Base-by-base conservation (phyloP, 2,113 vertebrate species). In the Leucosticte australis region DNA sequence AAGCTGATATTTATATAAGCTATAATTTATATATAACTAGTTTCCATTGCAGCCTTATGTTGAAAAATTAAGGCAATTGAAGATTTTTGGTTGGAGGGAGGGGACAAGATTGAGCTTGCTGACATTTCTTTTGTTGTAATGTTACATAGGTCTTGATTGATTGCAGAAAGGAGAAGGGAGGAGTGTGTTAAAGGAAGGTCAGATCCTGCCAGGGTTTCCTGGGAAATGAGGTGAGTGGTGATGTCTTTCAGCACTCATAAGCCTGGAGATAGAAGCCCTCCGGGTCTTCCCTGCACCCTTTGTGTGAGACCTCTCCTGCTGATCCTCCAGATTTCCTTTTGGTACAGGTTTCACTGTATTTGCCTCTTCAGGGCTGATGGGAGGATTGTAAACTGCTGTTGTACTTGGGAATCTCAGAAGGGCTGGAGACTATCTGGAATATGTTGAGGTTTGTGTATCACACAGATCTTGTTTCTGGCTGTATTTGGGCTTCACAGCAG, bases 161-260 rank as follows among this genome's bases (percentile, higher is more conserved):
- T 67, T 88, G 60, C 5, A 7, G 44, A 83, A 92, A 60, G 63
- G 71, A 87, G 64, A 74, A 69, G 87, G 71, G 77, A 94, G 49
- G 47, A 95, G 46, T 2, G 0, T 89, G 64, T 87, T 77, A 83
- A 75, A 82, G 60, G 60, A 57, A 90, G 49, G 60, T 75, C 73
- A 76, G 41, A 75, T 83, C 73, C 60, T 88, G 44, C 30, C 69
- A 57, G 44, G 41, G 14, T 91, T 89, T 92, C 56, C 76, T 90
- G 71, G 60, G 80, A 78, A 84, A 86, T 33, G 44, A 95, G 93
- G 95, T 91, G 92, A 95, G 93, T 96, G 41, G 26, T 64, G 52
- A 56, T 12, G 2, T 46, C 17, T 80, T 95, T 94, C 62, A 63
- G 47, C 2, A 1, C 37, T 37, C 3, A 0, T 67, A 42, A 94